These are phyloP conservation scores for Meteorus cinctellus DNA, from an alignment of 2,888 invertebrate genomes.

Conservation along the genomic window DNA sequence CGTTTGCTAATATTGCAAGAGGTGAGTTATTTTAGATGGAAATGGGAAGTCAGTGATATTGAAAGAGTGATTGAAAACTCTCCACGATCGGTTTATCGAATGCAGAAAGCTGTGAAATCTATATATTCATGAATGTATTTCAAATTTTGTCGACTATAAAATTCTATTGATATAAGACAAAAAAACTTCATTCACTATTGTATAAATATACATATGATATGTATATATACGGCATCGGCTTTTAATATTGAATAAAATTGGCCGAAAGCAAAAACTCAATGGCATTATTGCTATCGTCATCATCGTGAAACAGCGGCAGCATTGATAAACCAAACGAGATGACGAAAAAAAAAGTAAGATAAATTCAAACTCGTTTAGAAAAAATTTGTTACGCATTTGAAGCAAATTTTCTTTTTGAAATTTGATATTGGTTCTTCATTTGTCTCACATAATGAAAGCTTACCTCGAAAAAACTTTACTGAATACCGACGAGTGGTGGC, in stretches of 20 bases:
- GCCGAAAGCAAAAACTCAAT: not conserved
- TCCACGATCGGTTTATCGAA: slow-evolving; percentile 49
- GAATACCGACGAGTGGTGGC: slow-evolving; percentile 85
- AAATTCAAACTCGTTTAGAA: slow-evolving; percentile 33
- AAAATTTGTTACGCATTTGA: slow-evolving; percentile 36
- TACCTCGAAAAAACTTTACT: slow-evolving; percentile 95
- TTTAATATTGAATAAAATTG: slow-evolving; percentile 3
- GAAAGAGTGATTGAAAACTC: slow-evolving; percentile 20
- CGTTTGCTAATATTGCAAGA: slow-evolving; percentile 17
- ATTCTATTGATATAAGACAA: not conserved
- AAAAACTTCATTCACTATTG: not conserved
- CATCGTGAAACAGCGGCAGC: not conserved
- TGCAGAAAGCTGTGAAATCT: not conserved
- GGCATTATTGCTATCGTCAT: not conserved
- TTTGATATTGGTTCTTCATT: not conserved
- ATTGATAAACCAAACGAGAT: slow-evolving; percentile 51
- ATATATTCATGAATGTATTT: not conserved
- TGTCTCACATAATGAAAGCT: slow-evolving; percentile 52
- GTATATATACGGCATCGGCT: not conserved
- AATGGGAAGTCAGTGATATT: slow-evolving; percentile 6
- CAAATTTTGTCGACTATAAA: not conserved
- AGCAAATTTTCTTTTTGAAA: slow-evolving; percentile 24
- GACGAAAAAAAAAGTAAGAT: slow-evolving; percentile 25
- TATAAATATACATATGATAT: not conserved
- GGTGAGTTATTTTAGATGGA: not conserved